Percentiles rank a stretch among this genome's conserved stretches.
These are phyloP conservation scores for Alouatta palliata DNA, from an alignment of 2,113 vertebrate genomes.

Conservation along the genomic window DNA sequence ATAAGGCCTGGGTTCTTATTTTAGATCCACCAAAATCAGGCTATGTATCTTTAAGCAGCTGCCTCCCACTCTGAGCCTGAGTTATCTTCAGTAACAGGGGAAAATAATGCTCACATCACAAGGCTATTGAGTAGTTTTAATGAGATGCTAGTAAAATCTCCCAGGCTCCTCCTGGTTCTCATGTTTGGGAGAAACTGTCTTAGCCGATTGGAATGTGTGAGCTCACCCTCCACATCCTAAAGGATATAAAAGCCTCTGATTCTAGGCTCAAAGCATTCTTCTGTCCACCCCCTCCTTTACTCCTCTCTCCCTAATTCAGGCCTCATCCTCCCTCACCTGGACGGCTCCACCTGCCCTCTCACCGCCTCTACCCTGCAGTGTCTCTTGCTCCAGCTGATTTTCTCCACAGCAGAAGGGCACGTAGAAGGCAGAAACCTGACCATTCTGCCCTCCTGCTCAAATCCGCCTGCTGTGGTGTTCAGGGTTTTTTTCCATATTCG, in stretches of 20 bases:
- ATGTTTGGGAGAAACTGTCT: background rate
- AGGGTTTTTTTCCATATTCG: background rate
- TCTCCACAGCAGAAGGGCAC: background rate
- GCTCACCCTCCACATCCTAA: background rate
- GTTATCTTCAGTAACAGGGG: background rate
- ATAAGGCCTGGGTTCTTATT: background rate
- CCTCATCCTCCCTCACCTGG: background rate
- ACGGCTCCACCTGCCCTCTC: fast-evolving
- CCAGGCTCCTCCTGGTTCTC: background rate
- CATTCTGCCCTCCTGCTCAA: background rate
- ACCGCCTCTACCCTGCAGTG: background rate
- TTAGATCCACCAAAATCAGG: background rate
- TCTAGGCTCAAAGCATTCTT: background rate
- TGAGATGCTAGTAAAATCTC: background rate
- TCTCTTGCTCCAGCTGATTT: background rate
- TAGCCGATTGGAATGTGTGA: background rate
- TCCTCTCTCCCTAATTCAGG: background rate
- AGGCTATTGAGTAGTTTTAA: background rate
- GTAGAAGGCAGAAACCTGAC: background rate
- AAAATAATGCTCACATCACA: background rate
- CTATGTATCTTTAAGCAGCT: background rate
- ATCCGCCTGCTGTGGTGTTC: background rate
- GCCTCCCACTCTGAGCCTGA: background rate
- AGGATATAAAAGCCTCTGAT: background rate
- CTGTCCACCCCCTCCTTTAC: background rate